A percentile compares a stretch with the other conserved stretches of the same genome.
phyloP scores from a whole-genome alignment of 2,888 invertebrate species.

The Pristionchus maxplancki region DNA sequence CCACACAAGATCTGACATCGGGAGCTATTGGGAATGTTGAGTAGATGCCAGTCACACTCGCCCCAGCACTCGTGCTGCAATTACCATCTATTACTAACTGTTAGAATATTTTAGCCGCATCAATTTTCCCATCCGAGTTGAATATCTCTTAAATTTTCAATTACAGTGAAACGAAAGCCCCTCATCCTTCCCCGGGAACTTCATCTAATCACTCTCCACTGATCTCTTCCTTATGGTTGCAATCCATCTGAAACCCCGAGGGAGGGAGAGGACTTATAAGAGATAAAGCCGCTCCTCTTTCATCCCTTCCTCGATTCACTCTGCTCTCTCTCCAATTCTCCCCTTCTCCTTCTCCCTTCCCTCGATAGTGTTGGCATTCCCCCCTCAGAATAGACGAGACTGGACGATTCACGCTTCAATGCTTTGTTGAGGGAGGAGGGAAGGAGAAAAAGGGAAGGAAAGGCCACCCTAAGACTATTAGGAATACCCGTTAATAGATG shows the following conservation, averaged over 20 bases:
- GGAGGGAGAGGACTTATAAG: constrained; percentile 21
- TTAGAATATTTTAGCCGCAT: not conserved
- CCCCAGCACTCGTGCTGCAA: constrained; percentile 73
- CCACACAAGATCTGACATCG: constrained; percentile 74
- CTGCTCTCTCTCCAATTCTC: not conserved
- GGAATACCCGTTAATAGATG: not conserved
- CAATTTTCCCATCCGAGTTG: not conserved
- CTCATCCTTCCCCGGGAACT: not conserved
- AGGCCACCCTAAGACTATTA: not conserved
- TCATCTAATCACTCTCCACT: not conserved
- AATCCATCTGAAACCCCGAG: constrained; percentile 5
- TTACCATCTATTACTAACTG: not conserved
- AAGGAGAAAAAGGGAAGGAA: not conserved
- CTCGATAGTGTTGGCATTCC: constrained; percentile 39
- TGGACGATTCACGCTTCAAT: constrained; percentile 36
- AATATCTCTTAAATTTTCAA: not conserved
- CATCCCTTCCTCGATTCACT: constrained; percentile 1
- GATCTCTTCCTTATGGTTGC: not conserved
- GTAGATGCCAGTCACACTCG: constrained; percentile 74
- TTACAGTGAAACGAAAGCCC: not conserved
- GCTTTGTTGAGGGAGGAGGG: constrained; percentile 22
- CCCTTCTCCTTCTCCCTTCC: not conserved
- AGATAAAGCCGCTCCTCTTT: constrained; percentile 30
- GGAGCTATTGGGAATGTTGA: constrained; percentile 70
- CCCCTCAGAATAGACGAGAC: constrained; percentile 38